Percentiles rank a stretch among this genome's conserved stretches.
Evolutionary conservation across 2,888 invertebrate species (phyloP).

Genomic region (Agrilus biguttatus): DNA sequence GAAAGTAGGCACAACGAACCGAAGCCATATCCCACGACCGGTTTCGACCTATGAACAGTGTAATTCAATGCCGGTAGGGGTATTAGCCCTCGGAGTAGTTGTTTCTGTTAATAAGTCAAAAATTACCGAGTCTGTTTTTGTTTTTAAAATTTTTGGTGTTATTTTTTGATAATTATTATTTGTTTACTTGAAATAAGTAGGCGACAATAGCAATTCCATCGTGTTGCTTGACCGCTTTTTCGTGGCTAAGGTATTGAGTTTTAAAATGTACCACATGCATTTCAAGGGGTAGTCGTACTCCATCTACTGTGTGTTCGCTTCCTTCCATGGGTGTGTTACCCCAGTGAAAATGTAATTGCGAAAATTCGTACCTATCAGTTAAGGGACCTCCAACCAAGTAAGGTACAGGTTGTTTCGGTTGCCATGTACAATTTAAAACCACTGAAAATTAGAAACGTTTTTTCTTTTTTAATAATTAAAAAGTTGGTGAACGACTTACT

Average conservation of each 20-base stretch:
- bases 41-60: no score
- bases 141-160: not conserved
- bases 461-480: not conserved
- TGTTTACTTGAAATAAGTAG: slow-evolving; percentile 35
- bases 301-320: slow-evolving; percentile 49
- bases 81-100: no score
- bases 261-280: slow-evolving; percentile 48
- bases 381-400: slow-evolving; percentile 29
- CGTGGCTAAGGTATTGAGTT: slow-evolving; percentile 43
- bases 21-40: no score
- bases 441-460: slow-evolving; percentile 1
- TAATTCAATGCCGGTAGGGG: no score
- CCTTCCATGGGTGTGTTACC: slow-evolving; percentile 45
- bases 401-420: not conserved
- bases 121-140: no score
- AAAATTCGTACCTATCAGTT: slow-evolving; percentile 42
- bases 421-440: slow-evolving; percentile 4
- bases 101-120: no score
- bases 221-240: slow-evolving; percentile 41
- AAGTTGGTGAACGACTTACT: slow-evolving; percentile 27
- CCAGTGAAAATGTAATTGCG: slow-evolving; percentile 60
- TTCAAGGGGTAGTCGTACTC: slow-evolving; percentile 41
- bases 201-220: slow-evolving; percentile 43
- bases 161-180: not conserved
- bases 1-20: no score